phyloP scores from a whole-genome alignment of 37 sponge, comb jelly and placozoan species.

The Dysidea cf. avara region DNA sequence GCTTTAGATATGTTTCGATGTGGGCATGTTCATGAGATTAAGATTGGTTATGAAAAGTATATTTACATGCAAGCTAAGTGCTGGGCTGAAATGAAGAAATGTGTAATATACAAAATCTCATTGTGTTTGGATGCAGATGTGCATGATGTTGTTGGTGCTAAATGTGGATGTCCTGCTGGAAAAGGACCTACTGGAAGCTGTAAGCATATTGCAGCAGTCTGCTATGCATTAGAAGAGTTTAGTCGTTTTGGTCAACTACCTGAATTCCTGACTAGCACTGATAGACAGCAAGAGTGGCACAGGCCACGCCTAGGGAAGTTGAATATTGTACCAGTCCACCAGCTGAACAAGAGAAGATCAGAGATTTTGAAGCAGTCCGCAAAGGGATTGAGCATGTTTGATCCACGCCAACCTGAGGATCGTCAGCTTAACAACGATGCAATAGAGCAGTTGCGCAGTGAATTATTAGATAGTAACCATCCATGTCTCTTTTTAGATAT shows the following conservation, averaged over 20 bases:
- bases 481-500: constrained; percentile 21
- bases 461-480: constrained; percentile 11
- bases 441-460: constrained; percentile 21
- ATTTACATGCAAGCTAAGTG: constrained; percentile 12
- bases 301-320: too few species aligned
- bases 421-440: neutral
- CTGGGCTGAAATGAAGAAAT: too few species aligned
- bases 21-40: constrained; percentile 30
- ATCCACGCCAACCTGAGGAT: constrained; percentile 14
- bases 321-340: constrained; percentile 5
- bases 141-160: constrained; percentile 24
- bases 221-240: constrained; percentile 37
- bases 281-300: too few species aligned
- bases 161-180: constrained; percentile 39
- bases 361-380: constrained; percentile 2
- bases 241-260: too few species aligned
- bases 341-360: constrained; percentile 3
- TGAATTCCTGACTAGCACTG: too few species aligned
- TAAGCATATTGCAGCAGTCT: constrained; percentile 13
- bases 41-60: neutral
- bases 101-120: too few species aligned
- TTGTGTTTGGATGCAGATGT: too few species aligned
- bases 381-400: constrained; percentile 11
- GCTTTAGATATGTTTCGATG: constrained; percentile 16
- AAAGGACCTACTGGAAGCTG: neutral